Conservation (phyloP, 2,113 vertebrate genomes). For the Toxostoma redivivum region DNA sequence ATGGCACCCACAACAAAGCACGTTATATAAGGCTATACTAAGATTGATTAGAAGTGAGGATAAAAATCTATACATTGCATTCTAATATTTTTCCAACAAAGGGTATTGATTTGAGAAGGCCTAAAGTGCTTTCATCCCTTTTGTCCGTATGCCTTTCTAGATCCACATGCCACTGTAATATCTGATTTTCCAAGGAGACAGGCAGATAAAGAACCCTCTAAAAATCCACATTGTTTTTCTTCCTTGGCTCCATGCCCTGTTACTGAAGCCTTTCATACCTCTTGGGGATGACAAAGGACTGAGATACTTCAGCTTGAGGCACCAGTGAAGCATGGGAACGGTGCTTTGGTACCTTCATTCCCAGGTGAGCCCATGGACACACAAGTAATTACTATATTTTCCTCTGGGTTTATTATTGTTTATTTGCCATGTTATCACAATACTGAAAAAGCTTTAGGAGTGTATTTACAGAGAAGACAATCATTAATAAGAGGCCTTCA, state of each 20-base stretch:
- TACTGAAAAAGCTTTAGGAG: neutral
- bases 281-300: neutral
- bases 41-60: neutral
- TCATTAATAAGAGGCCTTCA: neutral
- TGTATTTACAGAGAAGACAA: neutral
- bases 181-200: accelerated
- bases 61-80: neutral
- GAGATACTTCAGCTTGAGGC: neutral
- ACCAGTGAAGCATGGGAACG: neutral
- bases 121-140: neutral
- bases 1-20: neutral
- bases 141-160: neutral
- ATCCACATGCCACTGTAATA: neutral
- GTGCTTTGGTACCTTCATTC: neutral
- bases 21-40: neutral
- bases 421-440: neutral
- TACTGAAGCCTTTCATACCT: neutral
- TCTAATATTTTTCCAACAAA: neutral
- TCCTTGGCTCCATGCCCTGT: neutral
- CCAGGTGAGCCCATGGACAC: neutral
- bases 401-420: neutral
- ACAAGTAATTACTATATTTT: neutral
- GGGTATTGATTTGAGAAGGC: neutral
- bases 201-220: neutral
- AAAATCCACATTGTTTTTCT: neutral